phyloP scores from a whole-genome alignment of 2,888 invertebrate genomes.

The Argyresthia albistria region DNA sequence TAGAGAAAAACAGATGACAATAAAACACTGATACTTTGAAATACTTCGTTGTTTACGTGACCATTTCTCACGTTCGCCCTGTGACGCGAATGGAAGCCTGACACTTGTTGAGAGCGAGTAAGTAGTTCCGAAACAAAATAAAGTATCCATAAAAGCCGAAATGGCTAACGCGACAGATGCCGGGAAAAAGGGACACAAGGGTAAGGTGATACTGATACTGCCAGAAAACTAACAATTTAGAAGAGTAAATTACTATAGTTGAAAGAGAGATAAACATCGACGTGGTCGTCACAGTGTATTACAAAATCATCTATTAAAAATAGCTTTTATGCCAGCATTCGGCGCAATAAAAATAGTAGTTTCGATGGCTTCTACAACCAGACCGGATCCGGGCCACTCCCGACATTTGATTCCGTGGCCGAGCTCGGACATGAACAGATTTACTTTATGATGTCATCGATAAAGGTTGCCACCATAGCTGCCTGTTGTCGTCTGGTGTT shows the following conservation, averaged over 20 bases:
- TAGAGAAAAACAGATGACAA: too few relatives aligned
- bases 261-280: too few relatives aligned
- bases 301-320: constrained; percentile 26
- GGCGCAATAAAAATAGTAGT: constrained; percentile 59
- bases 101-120: constrained; percentile 31
- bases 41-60: background rate
- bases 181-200: too few relatives aligned
- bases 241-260: background rate
- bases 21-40: background rate
- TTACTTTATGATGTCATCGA: constrained; percentile 60
- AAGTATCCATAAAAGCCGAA: background rate
- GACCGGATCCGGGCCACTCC: constrained; percentile 54
- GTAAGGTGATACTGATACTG: too few relatives aligned
- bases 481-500: too few relatives aligned
- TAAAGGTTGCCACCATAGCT: constrained; percentile 7
- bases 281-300: constrained; percentile 15
- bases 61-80: background rate
- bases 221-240: background rate
- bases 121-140: constrained; percentile 5
- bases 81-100: constrained; percentile 20
- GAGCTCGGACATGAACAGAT: constrained; percentile 32
- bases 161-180: background rate
- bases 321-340: constrained; percentile 38
- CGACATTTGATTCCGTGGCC: constrained; percentile 30
- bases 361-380: constrained; percentile 48